phyloP scores from a whole-genome alignment of 2,113 vertebrate species.

The Candoia aspera region DNA sequence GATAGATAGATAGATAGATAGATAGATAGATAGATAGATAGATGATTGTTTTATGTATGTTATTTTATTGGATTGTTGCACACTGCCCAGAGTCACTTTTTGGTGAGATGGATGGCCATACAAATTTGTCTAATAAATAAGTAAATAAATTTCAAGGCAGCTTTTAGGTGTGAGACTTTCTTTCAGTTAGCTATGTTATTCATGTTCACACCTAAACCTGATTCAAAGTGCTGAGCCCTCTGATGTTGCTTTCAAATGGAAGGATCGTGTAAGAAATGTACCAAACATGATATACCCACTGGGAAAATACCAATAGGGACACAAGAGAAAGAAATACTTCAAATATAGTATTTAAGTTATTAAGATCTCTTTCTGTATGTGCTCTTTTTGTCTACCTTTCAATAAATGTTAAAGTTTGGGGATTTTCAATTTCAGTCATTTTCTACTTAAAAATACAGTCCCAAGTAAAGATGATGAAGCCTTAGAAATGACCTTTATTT shows the following conservation, averaged over 20 bases:
- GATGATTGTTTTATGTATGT: no score
- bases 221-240: neutral
- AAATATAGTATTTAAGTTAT: neutral
- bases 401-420: neutral
- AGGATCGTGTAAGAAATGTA: neutral
- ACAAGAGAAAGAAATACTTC: neutral
- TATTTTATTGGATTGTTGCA: no score
- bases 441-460: slow-evolving; percentile 36
- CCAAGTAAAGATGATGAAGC: neutral
- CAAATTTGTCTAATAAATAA: no score
- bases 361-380: neutral
- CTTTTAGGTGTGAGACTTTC: neutral
- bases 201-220: slow-evolving; percentile 22
- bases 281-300: neutral
- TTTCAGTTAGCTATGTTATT: slow-evolving; percentile 21
- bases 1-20: no score
- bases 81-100: no score
- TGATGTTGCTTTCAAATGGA: slow-evolving; percentile 22
- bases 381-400: neutral
- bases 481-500: slow-evolving; percentile 37
- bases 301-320: neutral
- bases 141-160: neutral
- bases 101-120: no score
- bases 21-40: no score
- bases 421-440: slow-evolving; percentile 37